Percentiles rank a stretch among this genome's conserved stretches.
These are phyloP conservation scores for Gallirallus australis DNA, from an alignment of 2,797 vertebrate genomes.

Conservation along the genomic window DNA sequence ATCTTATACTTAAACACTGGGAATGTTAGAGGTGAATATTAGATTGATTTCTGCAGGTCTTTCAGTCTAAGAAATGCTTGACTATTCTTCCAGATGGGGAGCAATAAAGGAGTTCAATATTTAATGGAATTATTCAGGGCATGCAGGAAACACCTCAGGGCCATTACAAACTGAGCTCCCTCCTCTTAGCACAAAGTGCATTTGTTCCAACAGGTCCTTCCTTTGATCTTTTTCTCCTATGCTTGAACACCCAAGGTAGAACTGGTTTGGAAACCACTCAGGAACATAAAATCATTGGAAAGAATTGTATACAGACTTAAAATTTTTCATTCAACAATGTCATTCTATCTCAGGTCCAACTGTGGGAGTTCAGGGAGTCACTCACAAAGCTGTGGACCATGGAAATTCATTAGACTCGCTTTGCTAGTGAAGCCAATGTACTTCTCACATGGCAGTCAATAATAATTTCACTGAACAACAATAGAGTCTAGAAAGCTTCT, in stretches of 20 bases:
- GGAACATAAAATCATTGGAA: neutral
- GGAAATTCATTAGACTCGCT: neutral
- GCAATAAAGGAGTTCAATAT: neutral
- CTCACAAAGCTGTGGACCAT: neutral
- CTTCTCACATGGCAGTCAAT: neutral
- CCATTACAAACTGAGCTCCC: neutral
- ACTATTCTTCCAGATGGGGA: neutral
- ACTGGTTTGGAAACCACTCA: neutral
- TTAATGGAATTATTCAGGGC: neutral
- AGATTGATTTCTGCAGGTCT: neutral
- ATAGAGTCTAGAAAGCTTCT: neutral
- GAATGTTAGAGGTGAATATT: neutral
- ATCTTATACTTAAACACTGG: neutral
- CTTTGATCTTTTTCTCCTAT: neutral
- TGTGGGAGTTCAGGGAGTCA: neutral
- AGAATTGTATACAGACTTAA: neutral
- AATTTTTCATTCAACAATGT: neutral
- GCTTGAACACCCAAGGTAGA: neutral
- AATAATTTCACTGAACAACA: neutral
- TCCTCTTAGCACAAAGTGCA: neutral
- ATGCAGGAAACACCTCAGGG: neutral
- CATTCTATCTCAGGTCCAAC: neutral
- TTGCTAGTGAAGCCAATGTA: neutral
- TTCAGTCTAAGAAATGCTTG: neutral
- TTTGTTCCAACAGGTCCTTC: neutral